These are phyloP conservation scores for Myocastor coypus DNA, from an alignment of 2,113 vertebrate species.

Conservation along the genomic window DNA sequence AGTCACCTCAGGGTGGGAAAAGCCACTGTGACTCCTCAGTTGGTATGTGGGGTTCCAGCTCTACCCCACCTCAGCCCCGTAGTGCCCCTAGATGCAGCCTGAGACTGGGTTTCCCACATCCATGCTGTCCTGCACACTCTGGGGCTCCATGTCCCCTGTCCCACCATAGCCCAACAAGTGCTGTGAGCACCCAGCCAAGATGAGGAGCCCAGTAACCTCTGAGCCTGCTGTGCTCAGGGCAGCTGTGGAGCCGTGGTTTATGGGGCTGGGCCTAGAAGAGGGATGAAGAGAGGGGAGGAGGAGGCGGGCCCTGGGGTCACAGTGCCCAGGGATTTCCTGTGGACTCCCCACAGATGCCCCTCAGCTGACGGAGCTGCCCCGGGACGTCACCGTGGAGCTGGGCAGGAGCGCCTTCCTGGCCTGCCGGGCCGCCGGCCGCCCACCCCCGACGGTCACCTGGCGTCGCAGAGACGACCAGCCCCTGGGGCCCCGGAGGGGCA, in stretches of 20 bases:
- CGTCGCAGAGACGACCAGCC: constrained; percentile 86
- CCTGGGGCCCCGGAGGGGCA: constrained; percentile 61
- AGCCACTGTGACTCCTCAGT: background rate
- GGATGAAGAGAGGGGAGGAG: rapidly evolving
- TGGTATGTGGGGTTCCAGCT: background rate
- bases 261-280: background rate
- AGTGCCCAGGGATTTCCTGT: background rate
- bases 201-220: background rate
- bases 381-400: constrained; percentile 81
- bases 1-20: background rate
- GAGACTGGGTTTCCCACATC: background rate
- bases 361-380: constrained; percentile 87
- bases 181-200: background rate
- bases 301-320: background rate
- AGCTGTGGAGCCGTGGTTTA: background rate
- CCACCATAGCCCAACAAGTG: background rate
- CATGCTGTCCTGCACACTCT: background rate
- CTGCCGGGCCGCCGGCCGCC: constrained; percentile 88
- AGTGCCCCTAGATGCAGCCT: background rate
- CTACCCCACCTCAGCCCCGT: background rate
- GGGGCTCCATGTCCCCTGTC: no score
- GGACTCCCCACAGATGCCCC: constrained; percentile 87
- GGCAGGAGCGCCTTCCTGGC: constrained; percentile 89
- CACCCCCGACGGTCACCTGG: constrained; percentile 89
- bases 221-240: background rate